Percentiles rank a stretch among this genome's conserved stretches.
phyloP scores from a whole-genome alignment of 1,140 invertebrate species.

The Dinoponera quadriceps region DNA sequence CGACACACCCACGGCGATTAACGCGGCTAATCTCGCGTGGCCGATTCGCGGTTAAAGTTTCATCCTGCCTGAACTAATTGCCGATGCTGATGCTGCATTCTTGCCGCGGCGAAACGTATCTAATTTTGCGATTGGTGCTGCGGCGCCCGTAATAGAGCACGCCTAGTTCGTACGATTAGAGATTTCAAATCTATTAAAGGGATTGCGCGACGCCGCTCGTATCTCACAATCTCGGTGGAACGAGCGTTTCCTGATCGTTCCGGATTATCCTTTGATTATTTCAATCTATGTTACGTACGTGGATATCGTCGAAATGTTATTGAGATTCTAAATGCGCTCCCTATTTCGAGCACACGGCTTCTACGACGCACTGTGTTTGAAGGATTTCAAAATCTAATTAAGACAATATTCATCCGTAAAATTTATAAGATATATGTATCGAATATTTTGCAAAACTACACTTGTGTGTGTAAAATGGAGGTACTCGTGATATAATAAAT shows the following conservation, averaged over 20 bases:
- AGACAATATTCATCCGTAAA: too few species aligned
- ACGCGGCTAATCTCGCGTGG: conserved; percentile 36
- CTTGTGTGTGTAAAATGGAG: too few species aligned
- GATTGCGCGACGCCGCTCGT: conserved; percentile 39
- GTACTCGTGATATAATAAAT: too few species aligned
- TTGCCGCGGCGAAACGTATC: conserved; percentile 22
- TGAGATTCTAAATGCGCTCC: too few species aligned
- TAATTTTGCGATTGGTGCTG: conserved; percentile 46
- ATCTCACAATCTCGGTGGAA: not conserved
- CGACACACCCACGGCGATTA: conserved; percentile 43
- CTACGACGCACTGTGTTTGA: too few species aligned
- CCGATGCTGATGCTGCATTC: conserved; percentile 57
- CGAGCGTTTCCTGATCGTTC: not conserved
- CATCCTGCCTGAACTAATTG: conserved; percentile 61
- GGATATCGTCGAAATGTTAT: too few species aligned
- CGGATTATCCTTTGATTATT: not conserved
- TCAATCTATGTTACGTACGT: not conserved
- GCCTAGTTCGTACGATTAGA: conserved; percentile 48
- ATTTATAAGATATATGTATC: too few species aligned
- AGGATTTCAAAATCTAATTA: too few species aligned
- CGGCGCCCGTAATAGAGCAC: conserved; percentile 48
- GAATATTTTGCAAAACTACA: too few species aligned
- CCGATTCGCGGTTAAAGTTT: conserved; percentile 54
- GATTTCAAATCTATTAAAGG: conserved; percentile 54
- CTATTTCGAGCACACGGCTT: too few species aligned